phyloP scores from a whole-genome alignment of 2,113 vertebrate species.

The Pygoscelis antarcticus region DNA sequence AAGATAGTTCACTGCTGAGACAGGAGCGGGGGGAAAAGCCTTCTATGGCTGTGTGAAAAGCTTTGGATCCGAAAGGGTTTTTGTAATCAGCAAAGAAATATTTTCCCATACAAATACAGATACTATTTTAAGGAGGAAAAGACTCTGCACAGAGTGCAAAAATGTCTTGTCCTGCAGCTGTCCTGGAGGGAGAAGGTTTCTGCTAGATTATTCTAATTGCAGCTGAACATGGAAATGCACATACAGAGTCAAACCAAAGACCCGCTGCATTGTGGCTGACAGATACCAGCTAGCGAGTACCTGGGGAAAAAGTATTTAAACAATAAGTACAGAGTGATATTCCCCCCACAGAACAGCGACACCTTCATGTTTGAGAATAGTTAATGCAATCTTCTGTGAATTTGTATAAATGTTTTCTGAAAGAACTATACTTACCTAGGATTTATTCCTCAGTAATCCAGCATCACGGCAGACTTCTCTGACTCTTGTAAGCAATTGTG shows the following conservation, averaged over 20 bases:
- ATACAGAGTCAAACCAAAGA: background rate
- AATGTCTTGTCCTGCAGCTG: background rate
- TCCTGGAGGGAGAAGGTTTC: background rate
- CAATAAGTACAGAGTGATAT: background rate
- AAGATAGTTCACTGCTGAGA: background rate
- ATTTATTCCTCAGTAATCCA: background rate
- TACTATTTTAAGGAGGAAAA: background rate
- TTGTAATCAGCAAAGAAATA: background rate
- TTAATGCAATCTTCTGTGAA: background rate
- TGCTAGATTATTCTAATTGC: background rate
- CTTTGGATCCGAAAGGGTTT: background rate
- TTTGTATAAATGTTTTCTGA: background rate
- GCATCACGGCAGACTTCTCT: background rate
- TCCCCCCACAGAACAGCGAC: background rate
- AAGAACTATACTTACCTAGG: background rate
- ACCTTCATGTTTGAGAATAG: background rate
- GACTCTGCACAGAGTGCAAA: background rate
- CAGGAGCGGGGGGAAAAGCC: background rate
- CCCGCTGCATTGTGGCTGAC: accelerated
- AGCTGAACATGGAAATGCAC: background rate
- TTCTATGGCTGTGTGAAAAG: background rate
- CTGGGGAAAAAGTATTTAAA: background rate
- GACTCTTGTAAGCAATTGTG: background rate
- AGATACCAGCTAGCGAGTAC: background rate
- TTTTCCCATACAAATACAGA: background rate